Base-by-base conservation (phyloP, 1,140 invertebrate species). In the Drosophila virilis region DNA sequence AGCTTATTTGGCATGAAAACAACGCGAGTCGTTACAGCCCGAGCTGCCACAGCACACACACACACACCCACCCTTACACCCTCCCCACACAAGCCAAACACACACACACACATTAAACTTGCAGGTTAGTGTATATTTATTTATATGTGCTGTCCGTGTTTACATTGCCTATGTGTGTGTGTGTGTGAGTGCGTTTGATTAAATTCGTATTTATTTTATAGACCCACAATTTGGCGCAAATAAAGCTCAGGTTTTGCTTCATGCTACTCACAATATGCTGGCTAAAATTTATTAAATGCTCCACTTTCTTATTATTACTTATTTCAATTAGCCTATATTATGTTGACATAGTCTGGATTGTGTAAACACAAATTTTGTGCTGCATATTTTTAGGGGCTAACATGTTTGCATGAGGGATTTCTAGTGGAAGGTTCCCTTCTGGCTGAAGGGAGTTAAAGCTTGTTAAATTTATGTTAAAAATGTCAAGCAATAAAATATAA, bases 1-100 rank as follows among this genome's bases (percentile, higher is more conserved):
- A 76, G 82, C 69, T 74, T 81, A 86, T 86, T 86, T 86, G 83
- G 75, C 76, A 82, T 77, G 78, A 78, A 78, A 78, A 77, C 37
- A 71, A 52, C 52, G 66, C 50, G 42, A 17, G 42, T 32, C 58
- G 52, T 40, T 70, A 50, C 45, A 42, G 35, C 38, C 50, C 48
- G 46, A 68, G 59, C 52, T 59, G 75, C 65, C 65, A 13, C 61
- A 72, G 17, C 64, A 58, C 66, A 37, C 35, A 6, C 55, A 17
- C 45, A 32, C 57, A 45, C 40, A 8, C 17, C 22, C 12, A 1
- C 28, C 5, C 51, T 5, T 32, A 37, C 51, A 6, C 22, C 12
- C 22, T 1, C 48, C n/a, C 8, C n/a, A 55, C 42, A 46, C 45
- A 37, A 22, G 22, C 22, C 22, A 42, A 43, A 59, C 37, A 57